Percentiles rank a stretch among this genome's conserved stretches.
Conservation (phyloP, 2,113 vertebrate genomes). For the Charadrius vociferus region DNA sequence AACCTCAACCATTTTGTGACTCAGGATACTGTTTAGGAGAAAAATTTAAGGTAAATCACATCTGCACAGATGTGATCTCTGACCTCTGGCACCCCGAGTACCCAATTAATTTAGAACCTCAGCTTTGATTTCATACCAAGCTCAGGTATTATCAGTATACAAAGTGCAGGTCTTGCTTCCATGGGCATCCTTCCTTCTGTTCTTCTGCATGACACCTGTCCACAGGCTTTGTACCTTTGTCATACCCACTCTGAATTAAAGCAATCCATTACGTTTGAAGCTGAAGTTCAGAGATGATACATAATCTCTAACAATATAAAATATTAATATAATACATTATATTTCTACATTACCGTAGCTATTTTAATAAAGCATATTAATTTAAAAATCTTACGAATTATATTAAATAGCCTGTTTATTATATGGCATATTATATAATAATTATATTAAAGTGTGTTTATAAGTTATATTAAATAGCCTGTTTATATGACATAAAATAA, state of each 20-base stretch:
- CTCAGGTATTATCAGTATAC: background rate
- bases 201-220: background rate
- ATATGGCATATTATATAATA: background rate
- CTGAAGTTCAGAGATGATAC: background rate
- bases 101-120: background rate
- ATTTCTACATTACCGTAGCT: background rate
- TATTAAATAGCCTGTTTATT: background rate
- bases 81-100: background rate
- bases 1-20: background rate
- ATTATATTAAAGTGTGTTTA: background rate
- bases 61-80: background rate
- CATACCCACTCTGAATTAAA: background rate
- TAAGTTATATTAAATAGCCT: background rate
- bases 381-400: background rate
- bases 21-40: background rate
- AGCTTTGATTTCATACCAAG: background rate
- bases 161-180: background rate
- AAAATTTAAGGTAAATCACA: background rate
- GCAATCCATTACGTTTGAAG: background rate
- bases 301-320: background rate
- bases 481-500: background rate
- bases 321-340: background rate
- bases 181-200: background rate
- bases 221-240: background rate
- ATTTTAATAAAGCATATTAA: background rate